Base-by-base conservation (phyloP, 2,888 invertebrate genomes). In the Hecatera dysodea region DNA sequence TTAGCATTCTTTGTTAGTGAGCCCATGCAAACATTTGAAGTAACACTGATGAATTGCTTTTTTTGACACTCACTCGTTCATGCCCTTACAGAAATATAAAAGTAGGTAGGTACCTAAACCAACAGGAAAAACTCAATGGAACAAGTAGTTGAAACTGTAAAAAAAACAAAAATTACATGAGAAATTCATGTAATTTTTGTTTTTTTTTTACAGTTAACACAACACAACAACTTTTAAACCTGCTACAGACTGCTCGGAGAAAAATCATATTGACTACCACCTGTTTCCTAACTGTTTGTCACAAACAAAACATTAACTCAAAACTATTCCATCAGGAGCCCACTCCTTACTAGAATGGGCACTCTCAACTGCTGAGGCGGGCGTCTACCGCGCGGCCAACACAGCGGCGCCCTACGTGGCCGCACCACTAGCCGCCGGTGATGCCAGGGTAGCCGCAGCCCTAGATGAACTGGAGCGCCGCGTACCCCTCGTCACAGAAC, bases 311-410 rank as follows among this genome's bases (percentile, higher is more conserved):
- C 4, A 29, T 48, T 70, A 70, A 71, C 12, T 19, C 4, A 22
- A 2, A 2, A 55, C 0, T 15, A 22, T 29, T 60, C 33, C 65
- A 11, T n/a, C 46, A 97, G 97, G 97, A 66, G 96, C 97, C 24
- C 97, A 97, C 88, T 96, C 97, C 7, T 94, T 97, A 63, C 94
- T 97, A 27, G 97, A 97, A 91, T 97, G 97, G 97, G 97, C 97
- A 0, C 92, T 97, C 6, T 97, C 96, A 27, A 97, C 97, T 2
- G 97, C 97, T 1, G 97, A 97, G 86, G 96, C 97, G 2, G 96
- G 97, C 2, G 95, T 97, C 39, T 95, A 97, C 36, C 96, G 96
- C 80, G 97, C 97, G 0, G 96, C 97, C 0, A 95, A 95, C 36
- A 97, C 97, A 4, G 97, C 97, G 0, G 96, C 95, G 1, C 97